Base-by-base conservation (phyloP, 2,797 vertebrate species). In the Ctenochaetus hawaiiensis region DNA sequence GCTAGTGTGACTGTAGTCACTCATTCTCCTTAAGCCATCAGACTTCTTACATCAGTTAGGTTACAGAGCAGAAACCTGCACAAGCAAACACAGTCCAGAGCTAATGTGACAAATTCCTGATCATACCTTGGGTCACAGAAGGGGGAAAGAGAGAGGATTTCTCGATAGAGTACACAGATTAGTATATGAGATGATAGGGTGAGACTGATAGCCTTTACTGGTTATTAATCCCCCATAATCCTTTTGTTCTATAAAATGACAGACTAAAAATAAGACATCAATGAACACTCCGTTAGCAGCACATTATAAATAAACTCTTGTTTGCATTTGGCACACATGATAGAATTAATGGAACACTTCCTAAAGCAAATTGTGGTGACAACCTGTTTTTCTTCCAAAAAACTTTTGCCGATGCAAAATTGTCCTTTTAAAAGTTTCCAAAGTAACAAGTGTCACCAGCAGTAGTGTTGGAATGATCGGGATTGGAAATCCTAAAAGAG, bases 211-310 rank as follows among this genome's bases (percentile, higher is more conserved):
- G 23, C 11, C 23, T 69, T 71, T 60, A 67, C 47, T 52, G 20
- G 3, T 43, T 30, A 58, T 62, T 34, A 34, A 82, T 78, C 68
- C 64, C 22, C 26, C 8, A 51, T 49, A 75, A 84, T 82, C 48
- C 12, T 11, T 62, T 68, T 81, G 39, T 78, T 78, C 14, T 74
- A 34, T 52, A 30, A 68, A 71, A 60, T 65, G 18, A 17, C n/a
- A 44, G 54, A 66, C 23, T 45, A 17, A 18, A 72, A 26, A 37
- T 2, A 30, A 72, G 47, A 7, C 30, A 34, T 34, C 1, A 18
- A 11, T 22, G 34, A 67, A 51, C 70, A 22, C n/a, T 59, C 37
- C n/a, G 37, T 23, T 22, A 17, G 48, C 11, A 51, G 17, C 0
- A 41, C 12, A n/a, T 6, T 20, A 13, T 9, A 11, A 1, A 49